These are phyloP conservation scores for Antitype chi DNA, from an alignment of 2,888 invertebrate species.

Conservation along the genomic window DNA sequence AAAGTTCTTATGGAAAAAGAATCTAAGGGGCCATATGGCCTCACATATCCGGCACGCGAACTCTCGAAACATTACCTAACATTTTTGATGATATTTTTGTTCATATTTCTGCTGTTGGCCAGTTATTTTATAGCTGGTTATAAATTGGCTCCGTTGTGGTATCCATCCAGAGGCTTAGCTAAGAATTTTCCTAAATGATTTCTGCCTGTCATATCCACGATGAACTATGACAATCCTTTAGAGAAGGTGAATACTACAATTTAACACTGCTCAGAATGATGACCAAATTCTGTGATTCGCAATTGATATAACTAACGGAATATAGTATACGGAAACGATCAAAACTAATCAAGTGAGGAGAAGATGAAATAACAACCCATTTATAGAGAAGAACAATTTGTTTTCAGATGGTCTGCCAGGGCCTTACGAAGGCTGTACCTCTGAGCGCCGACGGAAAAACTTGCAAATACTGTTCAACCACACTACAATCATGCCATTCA, in stretches of 20 bases:
- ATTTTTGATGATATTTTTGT: slow-evolving; percentile 36
- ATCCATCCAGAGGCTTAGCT: not conserved
- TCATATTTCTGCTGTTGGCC: slow-evolving; percentile 4
- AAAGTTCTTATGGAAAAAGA: slow-evolving; percentile 90
- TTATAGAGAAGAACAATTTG: slow-evolving; percentile 75
- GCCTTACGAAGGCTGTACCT: slow-evolving; percentile 76
- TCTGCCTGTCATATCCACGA: slow-evolving; percentile 18
- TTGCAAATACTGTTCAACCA: slow-evolving; percentile 85
- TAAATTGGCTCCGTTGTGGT: not conserved
- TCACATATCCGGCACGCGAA: slow-evolving; percentile 72
- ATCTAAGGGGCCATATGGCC: slow-evolving; percentile 89
- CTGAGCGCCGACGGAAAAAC: slow-evolving; percentile 83
- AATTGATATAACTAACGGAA: slow-evolving; percentile 16
- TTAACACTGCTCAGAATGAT: not conserved
- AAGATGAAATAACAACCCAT: slow-evolving; percentile 53
- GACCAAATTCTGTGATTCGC: not conserved
- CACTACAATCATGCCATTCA: slow-evolving; percentile 84
- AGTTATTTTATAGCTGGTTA: not conserved
- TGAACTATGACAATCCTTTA: slow-evolving; percentile 10
- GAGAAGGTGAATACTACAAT: slow-evolving; percentile 3
- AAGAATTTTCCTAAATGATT: slow-evolving; percentile 9
- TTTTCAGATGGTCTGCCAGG: slow-evolving; percentile 84
- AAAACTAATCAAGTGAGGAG: slow-evolving; percentile 49
- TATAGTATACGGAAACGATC: not conserved
- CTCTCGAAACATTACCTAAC: slow-evolving; percentile 51